Percentiles rank a stretch among this genome's conserved stretches.
These are phyloP conservation scores for Rugalucina vietnamica DNA, from an alignment of 2,888 invertebrate species.

Conservation along the genomic window DNA sequence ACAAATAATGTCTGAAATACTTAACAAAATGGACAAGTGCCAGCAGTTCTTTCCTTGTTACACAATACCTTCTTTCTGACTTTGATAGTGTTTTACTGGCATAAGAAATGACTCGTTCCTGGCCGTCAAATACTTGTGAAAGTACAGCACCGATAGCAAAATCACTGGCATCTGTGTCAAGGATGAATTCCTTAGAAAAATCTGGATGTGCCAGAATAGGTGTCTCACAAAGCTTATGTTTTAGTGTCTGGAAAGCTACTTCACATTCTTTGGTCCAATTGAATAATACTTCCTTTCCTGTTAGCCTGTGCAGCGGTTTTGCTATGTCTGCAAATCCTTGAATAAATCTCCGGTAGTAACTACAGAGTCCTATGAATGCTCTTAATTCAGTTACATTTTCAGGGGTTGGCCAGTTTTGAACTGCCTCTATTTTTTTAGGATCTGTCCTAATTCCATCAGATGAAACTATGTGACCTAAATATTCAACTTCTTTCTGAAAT, in stretches of 20 bases:
- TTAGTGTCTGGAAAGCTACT: not conserved
- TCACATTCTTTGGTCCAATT: not conserved
- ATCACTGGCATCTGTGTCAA: slow-evolving; percentile 44
- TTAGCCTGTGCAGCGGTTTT: not conserved
- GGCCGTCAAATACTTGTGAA: too few relatives aligned
- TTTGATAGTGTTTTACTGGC: too few relatives aligned
- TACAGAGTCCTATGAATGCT: slow-evolving; percentile 1
- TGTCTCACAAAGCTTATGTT: not conserved
- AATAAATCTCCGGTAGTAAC: not conserved
- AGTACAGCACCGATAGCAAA: slow-evolving; percentile 36
- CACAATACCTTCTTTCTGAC: too few relatives aligned
- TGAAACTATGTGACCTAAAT: not conserved
- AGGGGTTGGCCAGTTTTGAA: not conserved
- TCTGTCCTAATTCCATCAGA: not conserved
- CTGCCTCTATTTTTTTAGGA: not conserved
- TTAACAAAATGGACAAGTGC: too few relatives aligned
- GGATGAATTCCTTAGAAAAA: slow-evolving; percentile 15
- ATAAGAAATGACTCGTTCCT: too few relatives aligned
- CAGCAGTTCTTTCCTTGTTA: too few relatives aligned
- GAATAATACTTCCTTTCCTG: not conserved
- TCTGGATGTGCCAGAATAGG: slow-evolving; percentile 26
- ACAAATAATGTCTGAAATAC: slow-evolving; percentile 3
- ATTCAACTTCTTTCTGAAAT: slow-evolving; percentile 3
- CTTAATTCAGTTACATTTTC: not conserved
- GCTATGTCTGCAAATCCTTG: not conserved